Percentiles rank a stretch among this genome's conserved stretches.
Conservation (phyloP, 1,140 invertebrate species). For the Maniola jurtina region DNA sequence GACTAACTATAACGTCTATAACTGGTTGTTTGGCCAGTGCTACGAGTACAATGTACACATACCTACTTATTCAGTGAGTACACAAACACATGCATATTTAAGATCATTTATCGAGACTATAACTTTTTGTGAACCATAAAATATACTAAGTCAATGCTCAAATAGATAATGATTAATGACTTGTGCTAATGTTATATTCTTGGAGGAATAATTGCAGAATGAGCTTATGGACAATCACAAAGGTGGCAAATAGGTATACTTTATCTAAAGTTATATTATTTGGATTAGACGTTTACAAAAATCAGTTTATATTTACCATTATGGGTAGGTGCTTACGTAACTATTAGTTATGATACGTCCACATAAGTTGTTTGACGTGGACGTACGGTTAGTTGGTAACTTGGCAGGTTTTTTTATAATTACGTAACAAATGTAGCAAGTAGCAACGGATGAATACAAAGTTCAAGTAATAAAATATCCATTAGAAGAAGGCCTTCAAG, state of each 20-base stretch:
- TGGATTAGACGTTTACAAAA: no score
- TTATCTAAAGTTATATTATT: no score
- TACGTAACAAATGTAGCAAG: not conserved
- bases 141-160: no score
- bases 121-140: not conserved
- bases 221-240: no score
- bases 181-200: no score
- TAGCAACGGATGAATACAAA: slow-evolving; percentile 5
- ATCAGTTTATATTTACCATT: no score
- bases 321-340: no score
- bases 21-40: slow-evolving; percentile 25
- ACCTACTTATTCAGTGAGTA: not conserved
- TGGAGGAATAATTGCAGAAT: no score
- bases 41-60: not conserved
- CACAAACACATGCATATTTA: slow-evolving; percentile 23
- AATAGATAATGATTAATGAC: no score
- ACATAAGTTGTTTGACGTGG: no score
- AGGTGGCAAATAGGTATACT: no score
- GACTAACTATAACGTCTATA: slow-evolving; percentile 18
- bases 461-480: slow-evolving; percentile 17
- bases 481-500: slow-evolving; percentile 19
- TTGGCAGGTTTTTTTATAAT: not conserved
- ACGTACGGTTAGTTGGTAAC: not conserved
- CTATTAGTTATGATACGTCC: no score
- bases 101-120: slow-evolving; percentile 19